A percentile compares a stretch with the other conserved stretches of the same genome.
Conservation (phyloP, 2,888 invertebrate genomes). For the Heteromyza rotundicornis region DNA sequence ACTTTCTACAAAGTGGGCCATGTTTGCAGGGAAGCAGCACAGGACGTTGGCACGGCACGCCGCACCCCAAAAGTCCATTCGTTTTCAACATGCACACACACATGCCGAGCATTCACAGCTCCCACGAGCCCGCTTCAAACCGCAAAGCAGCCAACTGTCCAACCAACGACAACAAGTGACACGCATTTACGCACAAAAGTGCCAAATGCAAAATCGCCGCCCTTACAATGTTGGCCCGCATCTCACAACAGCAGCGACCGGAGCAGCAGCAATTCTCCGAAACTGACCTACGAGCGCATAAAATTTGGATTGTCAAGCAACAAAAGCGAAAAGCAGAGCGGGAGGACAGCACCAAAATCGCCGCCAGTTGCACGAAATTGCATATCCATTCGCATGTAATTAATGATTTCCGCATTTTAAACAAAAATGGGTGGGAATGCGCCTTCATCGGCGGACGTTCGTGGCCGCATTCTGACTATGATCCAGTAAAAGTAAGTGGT, state of each 20-base stretch:
- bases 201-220: not conserved
- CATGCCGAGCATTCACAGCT: not conserved
- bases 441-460: no score
- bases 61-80: not conserved
- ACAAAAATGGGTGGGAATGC: no score
- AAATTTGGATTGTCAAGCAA: not conserved
- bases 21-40: no score
- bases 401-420: not conserved
- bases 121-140: not conserved
- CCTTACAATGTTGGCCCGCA: not conserved
- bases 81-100: not conserved
- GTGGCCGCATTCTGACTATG: not conserved
- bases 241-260: not conserved
- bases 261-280: not conserved
- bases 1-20: no score
- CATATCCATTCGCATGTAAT: not conserved
- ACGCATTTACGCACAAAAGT: not conserved
- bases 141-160: not conserved
- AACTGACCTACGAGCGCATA: conserved; percentile 1
- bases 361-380: not conserved
- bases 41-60: not conserved
- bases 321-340: no score
- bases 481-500: not conserved
- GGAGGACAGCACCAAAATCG: not conserved
- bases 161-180: not conserved